Base-by-base conservation (phyloP, 2,113 vertebrate genomes). In the Grammomys surdaster region DNA sequence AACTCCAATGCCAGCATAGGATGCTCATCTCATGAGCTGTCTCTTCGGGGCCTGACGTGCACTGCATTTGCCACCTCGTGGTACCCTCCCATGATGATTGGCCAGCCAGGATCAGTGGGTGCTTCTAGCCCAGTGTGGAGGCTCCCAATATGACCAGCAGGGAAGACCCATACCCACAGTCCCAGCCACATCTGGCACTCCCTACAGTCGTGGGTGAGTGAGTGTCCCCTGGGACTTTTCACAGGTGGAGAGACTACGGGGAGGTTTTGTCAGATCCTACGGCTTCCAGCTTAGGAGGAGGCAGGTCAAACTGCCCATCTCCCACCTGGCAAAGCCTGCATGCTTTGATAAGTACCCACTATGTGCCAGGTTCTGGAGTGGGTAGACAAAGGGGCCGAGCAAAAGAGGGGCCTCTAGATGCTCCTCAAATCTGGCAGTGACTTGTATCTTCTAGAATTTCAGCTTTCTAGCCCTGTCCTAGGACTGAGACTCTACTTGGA, bases 201-300 rank as follows among this genome's bases (percentile, higher is more conserved):
- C 43, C 60, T 48, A 33, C 17, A 60, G 33, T 46, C 33, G 16
- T 40, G 10, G 36, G 36, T 6, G 3, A 46, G 13, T 28, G 80
- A 36, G 54, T 16, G 65, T 40, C 70, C 36, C 56, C 78, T 26
- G 11, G 51, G 67, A 72, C 60, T n/a, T 93, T 40, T 3, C 43
- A 60, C 4, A 81, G 94, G 33, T 19, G 70, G 51, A 89, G 24
- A 14, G 48, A 19, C 11, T 26, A 43, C 40, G 24, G 22, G n/a
- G 40, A 40, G 28, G 0, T 1, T 40, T 8, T 40, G 40, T 33
- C 78, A n/a, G 78, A 26, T 58, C n/a, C 82, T 8, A 5, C 0
- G 5, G 84, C 17, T 14, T 3, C 4, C 16, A 9, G 40, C 24
- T 11, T 12, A n/a, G 63, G 77, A 40, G 24, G 9, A 3, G 5